These are phyloP conservation scores for Melinopterus prodromus DNA, from an alignment of 2,888 invertebrate genomes.

Conservation along the genomic window DNA sequence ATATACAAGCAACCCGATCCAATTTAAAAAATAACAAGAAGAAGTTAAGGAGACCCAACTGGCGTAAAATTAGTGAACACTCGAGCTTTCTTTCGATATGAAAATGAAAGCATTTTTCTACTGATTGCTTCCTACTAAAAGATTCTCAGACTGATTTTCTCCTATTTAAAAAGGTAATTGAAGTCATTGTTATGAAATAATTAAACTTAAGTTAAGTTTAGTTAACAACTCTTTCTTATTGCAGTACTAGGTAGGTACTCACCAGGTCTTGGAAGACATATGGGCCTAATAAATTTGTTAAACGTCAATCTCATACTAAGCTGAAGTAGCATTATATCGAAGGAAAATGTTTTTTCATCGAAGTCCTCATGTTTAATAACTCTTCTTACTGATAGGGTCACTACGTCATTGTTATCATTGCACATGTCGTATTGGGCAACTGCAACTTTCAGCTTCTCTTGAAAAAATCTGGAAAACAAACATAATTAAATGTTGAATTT, in stretches of 20 bases:
- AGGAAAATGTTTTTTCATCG: slow-evolving; percentile 39
- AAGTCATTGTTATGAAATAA: no score
- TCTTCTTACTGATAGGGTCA: slow-evolving; percentile 40
- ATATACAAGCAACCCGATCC: background rate
- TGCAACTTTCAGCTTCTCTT: slow-evolving; percentile 41
- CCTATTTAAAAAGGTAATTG: no score
- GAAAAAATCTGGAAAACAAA: slow-evolving; percentile 33
- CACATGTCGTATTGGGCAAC: slow-evolving; percentile 43
- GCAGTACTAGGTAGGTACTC: background rate
- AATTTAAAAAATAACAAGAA: background rate
- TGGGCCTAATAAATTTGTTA: slow-evolving; percentile 40
- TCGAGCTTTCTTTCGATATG: background rate
- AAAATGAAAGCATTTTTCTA: background rate
- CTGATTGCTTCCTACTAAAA: background rate
- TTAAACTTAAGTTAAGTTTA: no score
- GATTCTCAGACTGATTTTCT: background rate
- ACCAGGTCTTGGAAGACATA: slow-evolving; percentile 42
- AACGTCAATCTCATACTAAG: slow-evolving; percentile 43
- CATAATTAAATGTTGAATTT: background rate
- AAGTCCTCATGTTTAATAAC: slow-evolving; percentile 41
- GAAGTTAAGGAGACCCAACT: background rate
- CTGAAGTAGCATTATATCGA: slow-evolving; percentile 42
- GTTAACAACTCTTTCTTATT: no score
- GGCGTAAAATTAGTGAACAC: background rate
- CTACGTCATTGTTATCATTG: slow-evolving; percentile 38